Evolutionary conservation across 2,797 vertebrate species (phyloP).

Genomic region (Eurystomus glaucurus): DNA sequence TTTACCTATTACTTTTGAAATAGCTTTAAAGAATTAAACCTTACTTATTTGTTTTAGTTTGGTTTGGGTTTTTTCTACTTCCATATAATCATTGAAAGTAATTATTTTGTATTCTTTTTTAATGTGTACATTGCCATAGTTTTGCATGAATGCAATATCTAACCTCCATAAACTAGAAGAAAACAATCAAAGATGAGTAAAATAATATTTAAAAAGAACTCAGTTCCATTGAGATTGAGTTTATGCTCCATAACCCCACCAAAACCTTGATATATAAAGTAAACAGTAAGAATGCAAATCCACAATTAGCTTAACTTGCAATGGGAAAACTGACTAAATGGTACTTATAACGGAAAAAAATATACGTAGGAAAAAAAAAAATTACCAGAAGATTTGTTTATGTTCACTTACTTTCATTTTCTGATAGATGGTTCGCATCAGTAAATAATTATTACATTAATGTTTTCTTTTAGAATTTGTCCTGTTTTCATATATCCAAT

Average conservation of each 20-base stretch:
- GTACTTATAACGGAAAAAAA: neutral
- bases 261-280: neutral
- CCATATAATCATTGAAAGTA: neutral
- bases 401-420: neutral
- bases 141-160: neutral
- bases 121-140: neutral
- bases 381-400: neutral
- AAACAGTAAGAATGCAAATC: neutral
- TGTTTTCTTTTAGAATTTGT: neutral
- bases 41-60: neutral
- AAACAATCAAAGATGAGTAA: neutral
- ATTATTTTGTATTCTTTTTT: neutral
- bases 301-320: neutral
- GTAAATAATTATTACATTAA: neutral
- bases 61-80: accelerated
- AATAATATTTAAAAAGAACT: neutral
- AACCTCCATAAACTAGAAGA: neutral
- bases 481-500: neutral
- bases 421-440: neutral
- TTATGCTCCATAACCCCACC: neutral
- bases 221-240: neutral
- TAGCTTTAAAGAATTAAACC: accelerated
- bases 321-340: neutral
- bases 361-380: neutral
- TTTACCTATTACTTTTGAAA: neutral